Conservation (phyloP, 2,888 invertebrate species). For the Siphlonurus alternatus region DNA sequence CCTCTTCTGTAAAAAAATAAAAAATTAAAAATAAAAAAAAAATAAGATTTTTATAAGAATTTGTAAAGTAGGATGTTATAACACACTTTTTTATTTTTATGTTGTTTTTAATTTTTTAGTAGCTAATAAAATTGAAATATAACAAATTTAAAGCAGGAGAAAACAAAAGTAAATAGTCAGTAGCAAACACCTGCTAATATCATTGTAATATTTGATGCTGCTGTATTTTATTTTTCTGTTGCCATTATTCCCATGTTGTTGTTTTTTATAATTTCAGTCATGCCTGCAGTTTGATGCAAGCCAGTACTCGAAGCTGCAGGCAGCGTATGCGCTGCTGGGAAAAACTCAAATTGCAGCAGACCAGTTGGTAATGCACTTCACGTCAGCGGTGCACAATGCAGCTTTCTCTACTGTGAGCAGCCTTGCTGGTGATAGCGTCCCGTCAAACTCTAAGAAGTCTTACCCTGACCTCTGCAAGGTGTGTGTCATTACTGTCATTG, state of each 20-base stretch:
- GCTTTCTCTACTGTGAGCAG: constrained; percentile 32
- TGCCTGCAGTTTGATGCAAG: constrained; percentile 57
- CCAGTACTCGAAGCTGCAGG: constrained; percentile 66
- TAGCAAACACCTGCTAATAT: too few species aligned
- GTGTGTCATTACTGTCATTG: too few species aligned
- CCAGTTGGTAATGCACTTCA: constrained; percentile 87
- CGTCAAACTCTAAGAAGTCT: constrained; percentile 32
- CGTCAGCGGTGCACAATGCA: constrained; percentile 75
- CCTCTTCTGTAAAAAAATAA: constrained; percentile 4
- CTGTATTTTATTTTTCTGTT: too few species aligned
- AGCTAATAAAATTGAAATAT: too few species aligned
- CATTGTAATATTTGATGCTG: too few species aligned
- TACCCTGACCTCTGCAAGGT: constrained; percentile 10
- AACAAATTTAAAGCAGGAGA: too few species aligned
- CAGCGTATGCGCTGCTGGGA: constrained; percentile 74
- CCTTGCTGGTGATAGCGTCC: constrained; percentile 28
- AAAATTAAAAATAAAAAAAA: too few species aligned
- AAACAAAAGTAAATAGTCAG: too few species aligned
- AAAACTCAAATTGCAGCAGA: constrained; percentile 89
- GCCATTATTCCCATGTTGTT: too few species aligned
- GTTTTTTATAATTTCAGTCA: constrained; percentile 29
- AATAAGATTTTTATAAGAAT: background rate
- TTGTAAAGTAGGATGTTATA: background rate
- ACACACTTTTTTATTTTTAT: background rate
- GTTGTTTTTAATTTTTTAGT: too few species aligned